A percentile compares a stretch with the other conserved stretches of the same genome.
Conservation (phyloP, 2,797 vertebrate species). For the Sparus aurata region DNA sequence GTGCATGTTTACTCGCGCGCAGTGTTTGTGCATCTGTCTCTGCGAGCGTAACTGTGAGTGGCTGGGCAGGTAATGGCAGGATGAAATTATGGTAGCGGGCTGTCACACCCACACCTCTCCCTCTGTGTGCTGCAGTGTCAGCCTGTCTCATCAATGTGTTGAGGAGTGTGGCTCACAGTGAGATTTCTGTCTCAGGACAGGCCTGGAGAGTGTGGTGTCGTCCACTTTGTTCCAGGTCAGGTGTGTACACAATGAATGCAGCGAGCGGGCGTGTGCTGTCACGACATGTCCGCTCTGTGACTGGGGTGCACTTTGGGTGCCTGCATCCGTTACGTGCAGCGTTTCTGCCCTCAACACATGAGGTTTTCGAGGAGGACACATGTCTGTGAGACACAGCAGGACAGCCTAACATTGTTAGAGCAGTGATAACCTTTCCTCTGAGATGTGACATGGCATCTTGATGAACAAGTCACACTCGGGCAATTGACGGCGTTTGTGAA, state of each 20-base stretch:
- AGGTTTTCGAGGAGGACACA: slow-evolving; percentile 52
- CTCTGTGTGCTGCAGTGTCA: slow-evolving; percentile 75
- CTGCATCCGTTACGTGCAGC: slow-evolving; percentile 60
- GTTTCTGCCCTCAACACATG: slow-evolving; percentile 59
- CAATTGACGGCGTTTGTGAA: slow-evolving; percentile 26
- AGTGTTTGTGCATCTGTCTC: slow-evolving; percentile 73
- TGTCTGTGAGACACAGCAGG: slow-evolving; percentile 52
- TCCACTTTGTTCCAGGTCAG: slow-evolving; percentile 86
- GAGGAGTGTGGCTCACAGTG: slow-evolving; percentile 71
- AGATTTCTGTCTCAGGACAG: slow-evolving; percentile 74
- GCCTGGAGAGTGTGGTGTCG: slow-evolving; percentile 74
- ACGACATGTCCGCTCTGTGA: slow-evolving; percentile 67
- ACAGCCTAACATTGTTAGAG: slow-evolving; percentile 36
- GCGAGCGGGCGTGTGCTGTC: slow-evolving; percentile 68
- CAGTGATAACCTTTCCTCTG: slow-evolving; percentile 13
- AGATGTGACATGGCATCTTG: slow-evolving; percentile 38
- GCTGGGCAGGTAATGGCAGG: slow-evolving; percentile 83
- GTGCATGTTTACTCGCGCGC: slow-evolving; percentile 50
- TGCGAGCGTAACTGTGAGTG: slow-evolving; percentile 74
- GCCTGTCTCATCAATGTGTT: slow-evolving; percentile 83
- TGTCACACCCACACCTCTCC: slow-evolving; percentile 83
- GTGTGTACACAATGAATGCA: slow-evolving; percentile 73
- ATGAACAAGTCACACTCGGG: slow-evolving; percentile 49
- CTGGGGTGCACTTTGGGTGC: slow-evolving; percentile 50
- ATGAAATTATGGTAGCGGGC: slow-evolving; percentile 80